phyloP scores from a whole-genome alignment of 2,888 invertebrate species.

The Dynastes grantii region DNA sequence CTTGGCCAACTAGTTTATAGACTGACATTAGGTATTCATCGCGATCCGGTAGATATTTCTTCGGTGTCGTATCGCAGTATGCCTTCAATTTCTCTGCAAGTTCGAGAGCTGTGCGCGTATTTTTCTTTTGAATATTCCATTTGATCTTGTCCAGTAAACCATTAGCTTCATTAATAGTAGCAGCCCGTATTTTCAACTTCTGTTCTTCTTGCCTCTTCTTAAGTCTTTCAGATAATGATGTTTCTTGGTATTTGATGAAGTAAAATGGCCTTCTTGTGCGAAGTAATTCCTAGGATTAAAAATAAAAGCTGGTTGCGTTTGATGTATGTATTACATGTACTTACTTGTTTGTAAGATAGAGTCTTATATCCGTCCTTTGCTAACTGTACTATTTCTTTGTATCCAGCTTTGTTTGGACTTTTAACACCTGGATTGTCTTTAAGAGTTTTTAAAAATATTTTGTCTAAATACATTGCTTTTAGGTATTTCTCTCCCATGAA shows the following conservation, averaged over 20 bases:
- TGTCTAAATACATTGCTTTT: conserved; percentile 69
- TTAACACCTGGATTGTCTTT: conserved; percentile 62
- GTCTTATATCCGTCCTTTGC: conserved; percentile 65
- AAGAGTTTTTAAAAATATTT: conserved; percentile 67
- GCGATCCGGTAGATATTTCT: conserved; percentile 68
- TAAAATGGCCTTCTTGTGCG: conserved; percentile 71
- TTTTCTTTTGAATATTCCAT: conserved; percentile 60
- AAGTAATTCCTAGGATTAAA: conserved; percentile 64
- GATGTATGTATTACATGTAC: neutral
- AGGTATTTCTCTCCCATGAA: conserved; percentile 70
- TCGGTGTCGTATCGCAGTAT: conserved; percentile 68
- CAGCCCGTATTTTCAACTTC: conserved; percentile 63
- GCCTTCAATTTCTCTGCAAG: conserved; percentile 68
- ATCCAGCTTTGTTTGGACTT: conserved; percentile 68
- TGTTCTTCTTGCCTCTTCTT: conserved; percentile 63
- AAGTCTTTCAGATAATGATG: conserved; percentile 63
- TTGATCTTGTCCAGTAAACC: conserved; percentile 65
- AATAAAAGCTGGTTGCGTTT: neutral
- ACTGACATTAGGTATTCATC: conserved; percentile 66
- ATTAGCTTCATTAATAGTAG: conserved; percentile 67
- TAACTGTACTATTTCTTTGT: conserved; percentile 62
- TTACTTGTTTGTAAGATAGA: conserved; percentile 66
- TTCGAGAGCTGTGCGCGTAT: conserved; percentile 59
- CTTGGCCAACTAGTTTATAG: conserved; percentile 69
- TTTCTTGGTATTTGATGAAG: conserved; percentile 67